Conservation (phyloP, 2,888 invertebrate species). For the Coecobrya sp. region DNA sequence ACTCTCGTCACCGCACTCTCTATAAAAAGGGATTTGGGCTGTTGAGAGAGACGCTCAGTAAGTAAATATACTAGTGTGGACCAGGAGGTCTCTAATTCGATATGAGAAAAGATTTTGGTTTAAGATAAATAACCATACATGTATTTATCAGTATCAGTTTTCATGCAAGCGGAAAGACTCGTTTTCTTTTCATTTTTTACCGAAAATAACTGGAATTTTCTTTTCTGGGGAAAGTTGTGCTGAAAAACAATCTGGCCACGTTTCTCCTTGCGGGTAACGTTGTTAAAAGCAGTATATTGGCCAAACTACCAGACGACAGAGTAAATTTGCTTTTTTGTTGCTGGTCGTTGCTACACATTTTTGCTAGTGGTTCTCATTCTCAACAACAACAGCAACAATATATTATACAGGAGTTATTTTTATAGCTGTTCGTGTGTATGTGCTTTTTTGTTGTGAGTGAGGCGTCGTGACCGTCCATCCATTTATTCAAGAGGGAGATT, state of each 20-base stretch:
- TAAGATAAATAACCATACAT: constrained; percentile 30
- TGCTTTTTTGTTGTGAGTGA: not conserved
- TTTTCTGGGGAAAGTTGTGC: not conserved
- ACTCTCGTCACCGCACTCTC: not conserved
- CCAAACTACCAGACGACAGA: not conserved
- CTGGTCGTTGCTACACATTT: not conserved
- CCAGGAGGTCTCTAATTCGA: constrained; percentile 32
- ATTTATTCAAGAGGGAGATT: constrained; percentile 56
- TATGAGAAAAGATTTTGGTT: constrained; percentile 39
- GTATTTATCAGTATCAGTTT: not conserved
- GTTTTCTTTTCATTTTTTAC: constrained; percentile 38
- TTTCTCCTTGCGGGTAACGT: constrained; percentile 36
- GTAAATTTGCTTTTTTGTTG: constrained; percentile 36
- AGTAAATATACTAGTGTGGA: constrained; percentile 54
- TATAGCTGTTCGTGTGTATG: constrained; percentile 7
- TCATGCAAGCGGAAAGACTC: not conserved
- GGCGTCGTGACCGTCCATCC: constrained; percentile 45
- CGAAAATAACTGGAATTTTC: not conserved
- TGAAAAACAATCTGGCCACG: constrained; percentile 18
- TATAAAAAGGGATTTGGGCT: constrained; percentile 60
- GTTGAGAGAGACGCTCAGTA: constrained; percentile 27
- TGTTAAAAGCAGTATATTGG: not conserved
- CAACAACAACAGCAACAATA: constrained; percentile 33
- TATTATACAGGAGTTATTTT: constrained; percentile 32
- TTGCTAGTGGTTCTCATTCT: not conserved